These are phyloP conservation scores for Ceratosolen solmsi DNA, from an alignment of 1,140 invertebrate species.

Conservation along the genomic window DNA sequence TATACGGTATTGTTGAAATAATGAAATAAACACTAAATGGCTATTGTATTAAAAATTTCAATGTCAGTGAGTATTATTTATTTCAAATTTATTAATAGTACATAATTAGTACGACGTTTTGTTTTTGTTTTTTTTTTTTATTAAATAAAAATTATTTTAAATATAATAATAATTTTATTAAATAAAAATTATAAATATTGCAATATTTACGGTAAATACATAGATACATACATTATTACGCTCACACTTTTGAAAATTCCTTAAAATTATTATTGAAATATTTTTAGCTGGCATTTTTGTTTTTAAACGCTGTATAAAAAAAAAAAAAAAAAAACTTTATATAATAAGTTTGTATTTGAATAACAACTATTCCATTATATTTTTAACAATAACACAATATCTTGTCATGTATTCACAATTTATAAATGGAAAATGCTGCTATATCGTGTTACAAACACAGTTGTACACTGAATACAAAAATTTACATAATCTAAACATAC, in stretches of 20 bases:
- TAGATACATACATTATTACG: no score
- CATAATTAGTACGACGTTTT: background rate
- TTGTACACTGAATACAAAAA: background rate
- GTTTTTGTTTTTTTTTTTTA: background rate
- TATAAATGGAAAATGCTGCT: slow-evolving; percentile 16
- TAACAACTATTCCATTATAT: slow-evolving; percentile 12
- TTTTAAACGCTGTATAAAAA: no score
- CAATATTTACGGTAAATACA: no score
- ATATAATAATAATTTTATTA: no score
- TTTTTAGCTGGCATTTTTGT: no score
- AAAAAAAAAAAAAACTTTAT: no score
- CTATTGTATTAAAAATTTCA: background rate
- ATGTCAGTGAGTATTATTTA: background rate
- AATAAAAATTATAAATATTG: no score
- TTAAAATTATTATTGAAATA: no score
- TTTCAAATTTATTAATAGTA: background rate
- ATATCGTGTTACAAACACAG: background rate
- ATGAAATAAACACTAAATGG: background rate
- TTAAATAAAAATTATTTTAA: background rate
- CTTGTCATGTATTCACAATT: slow-evolving; percentile 5
- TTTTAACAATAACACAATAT: slow-evolving; percentile 19
- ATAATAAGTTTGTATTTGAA: slow-evolving; percentile 1
- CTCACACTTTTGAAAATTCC: no score
- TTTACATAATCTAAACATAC: slow-evolving; percentile 22
- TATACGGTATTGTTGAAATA: no score